Evolutionary conservation across 2,888 invertebrate species (phyloP), one percentile per base, ranked within the genome.

Genomic region (Steinernema carpocapsae): DNA sequence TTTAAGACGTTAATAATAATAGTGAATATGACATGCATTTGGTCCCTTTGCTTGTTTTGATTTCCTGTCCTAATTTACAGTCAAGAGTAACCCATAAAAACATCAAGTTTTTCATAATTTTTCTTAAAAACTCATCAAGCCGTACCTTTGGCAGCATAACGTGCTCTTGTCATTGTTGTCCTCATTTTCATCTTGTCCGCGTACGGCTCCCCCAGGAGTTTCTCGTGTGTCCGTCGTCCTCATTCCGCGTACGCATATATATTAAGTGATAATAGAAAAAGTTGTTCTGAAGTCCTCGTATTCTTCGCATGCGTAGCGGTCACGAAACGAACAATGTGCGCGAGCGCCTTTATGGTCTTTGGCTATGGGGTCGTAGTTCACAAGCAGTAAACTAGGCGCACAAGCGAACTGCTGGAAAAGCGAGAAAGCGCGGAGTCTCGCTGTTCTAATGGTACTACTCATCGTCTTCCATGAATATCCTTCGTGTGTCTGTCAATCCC

Each of bases 211-310:
- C 56, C 3, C 24, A 56, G 56, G 56, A 56, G 24, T 12, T 2
- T 22, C 22, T 56, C 56, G 22, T 26, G 24, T 4, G n/a, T 24
- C 56, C 10, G 51, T 6, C 51, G 6, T 51, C 56, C 26, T 24
- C 56, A 56, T 26, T 56, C 12, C 56, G 56, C 24, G 56, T 4
- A 24, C 22, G 26, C 56, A 26, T 26, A 56, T 56, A 56, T 56
- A 56, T 56, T 56, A 56, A 56, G 56, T 56, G 56, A 56, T 56
- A 56, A 56, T 56, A 26, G 56, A 19, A 56, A 56, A 56, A 56
- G 56, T 56, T 56, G 24, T 17, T 26, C 56, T n/a, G 56, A 56
- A 56, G 26, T 56, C 56, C 56, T 56, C 22, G 12, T 22, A 22
- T 22, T 26, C 12, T 26, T 3, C 56, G 56, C 56, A 4, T 26